Evolutionary conservation across 2,797 vertebrate genomes (phyloP).

Genomic region (Lepilemur ruficaudatus): DNA sequence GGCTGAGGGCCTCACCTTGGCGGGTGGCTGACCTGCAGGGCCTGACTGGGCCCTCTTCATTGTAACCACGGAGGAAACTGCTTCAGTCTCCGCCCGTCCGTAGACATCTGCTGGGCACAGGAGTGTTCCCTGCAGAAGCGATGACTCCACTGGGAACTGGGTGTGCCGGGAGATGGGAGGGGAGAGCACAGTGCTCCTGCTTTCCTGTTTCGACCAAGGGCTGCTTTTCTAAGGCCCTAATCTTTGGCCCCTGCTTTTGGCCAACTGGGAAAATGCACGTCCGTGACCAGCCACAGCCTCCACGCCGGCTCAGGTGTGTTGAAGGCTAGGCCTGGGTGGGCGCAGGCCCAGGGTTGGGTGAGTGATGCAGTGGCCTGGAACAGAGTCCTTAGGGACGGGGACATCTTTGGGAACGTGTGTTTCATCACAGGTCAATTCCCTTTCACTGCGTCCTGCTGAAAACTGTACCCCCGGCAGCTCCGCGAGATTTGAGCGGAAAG

Average conservation of each 20-base stretch:
- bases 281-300: neutral
- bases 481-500: neutral
- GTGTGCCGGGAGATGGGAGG: no score
- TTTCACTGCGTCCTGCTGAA: rapidly evolving
- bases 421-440: neutral
- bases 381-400: neutral
- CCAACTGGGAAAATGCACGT: rapidly evolving
- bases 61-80: neutral
- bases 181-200: neutral
- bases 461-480: neutral
- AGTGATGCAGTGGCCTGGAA: no score
- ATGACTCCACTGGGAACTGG: no score
- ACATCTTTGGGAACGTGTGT: neutral
- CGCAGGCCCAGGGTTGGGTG: rapidly evolving
- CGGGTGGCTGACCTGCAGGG: neutral
- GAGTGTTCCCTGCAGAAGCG: rapidly evolving
- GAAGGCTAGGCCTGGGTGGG: rapidly evolving
- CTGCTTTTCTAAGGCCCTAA: neutral
- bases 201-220: rapidly evolving
- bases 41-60: neutral
- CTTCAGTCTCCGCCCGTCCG: neutral
- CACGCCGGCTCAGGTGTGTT: rapidly evolving
- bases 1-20: neutral
- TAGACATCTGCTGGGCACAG: rapidly evolving
- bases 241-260: neutral